Percentiles rank a stretch among this genome's conserved stretches.
phyloP scores from a whole-genome alignment of 2,888 invertebrate genomes.

The Cylloceria caligata region DNA sequence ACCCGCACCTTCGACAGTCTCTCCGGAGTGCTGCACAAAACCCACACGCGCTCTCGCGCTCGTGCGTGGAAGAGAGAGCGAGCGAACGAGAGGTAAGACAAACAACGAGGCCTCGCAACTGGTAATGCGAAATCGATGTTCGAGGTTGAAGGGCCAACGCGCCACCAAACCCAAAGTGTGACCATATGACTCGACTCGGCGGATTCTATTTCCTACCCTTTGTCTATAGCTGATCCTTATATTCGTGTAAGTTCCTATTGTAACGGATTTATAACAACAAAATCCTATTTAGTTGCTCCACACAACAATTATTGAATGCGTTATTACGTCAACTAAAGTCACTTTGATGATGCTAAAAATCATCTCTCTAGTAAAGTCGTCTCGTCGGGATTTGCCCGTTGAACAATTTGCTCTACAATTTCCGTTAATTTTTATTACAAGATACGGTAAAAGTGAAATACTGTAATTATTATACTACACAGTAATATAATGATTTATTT shows the following conservation, averaged over 20 bases:
- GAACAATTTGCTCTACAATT: neutral
- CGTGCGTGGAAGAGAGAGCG: slow-evolving; percentile 10
- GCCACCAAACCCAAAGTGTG: slow-evolving; percentile 61
- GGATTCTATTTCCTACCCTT: neutral
- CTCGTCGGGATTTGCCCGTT: too few relatives aligned
- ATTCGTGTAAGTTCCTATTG: too few relatives aligned
- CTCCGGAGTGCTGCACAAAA: slow-evolving; percentile 1
- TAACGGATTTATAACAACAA: too few relatives aligned
- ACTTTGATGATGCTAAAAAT: too few relatives aligned
- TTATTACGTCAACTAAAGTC: too few relatives aligned
- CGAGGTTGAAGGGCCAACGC: slow-evolving; percentile 47
- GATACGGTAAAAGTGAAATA: neutral
- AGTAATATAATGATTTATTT: neutral
- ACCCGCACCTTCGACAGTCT: neutral
- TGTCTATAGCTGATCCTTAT: neutral
- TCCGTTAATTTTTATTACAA: neutral
- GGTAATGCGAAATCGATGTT: slow-evolving; percentile 79
- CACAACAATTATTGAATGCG: too few relatives aligned
- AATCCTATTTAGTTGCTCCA: too few relatives aligned
- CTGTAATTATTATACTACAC: too few relatives aligned
- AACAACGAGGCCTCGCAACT: slow-evolving; percentile 59
- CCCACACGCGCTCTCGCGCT: neutral
- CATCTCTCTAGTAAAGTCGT: too few relatives aligned
- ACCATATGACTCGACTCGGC: slow-evolving; percentile 71
- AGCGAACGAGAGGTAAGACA: slow-evolving; percentile 62